Evolutionary conservation across 2,797 vertebrate genomes (phyloP), one percentile per base, ranked within the genome.

Genomic region (Anguilla marmorata): DNA sequence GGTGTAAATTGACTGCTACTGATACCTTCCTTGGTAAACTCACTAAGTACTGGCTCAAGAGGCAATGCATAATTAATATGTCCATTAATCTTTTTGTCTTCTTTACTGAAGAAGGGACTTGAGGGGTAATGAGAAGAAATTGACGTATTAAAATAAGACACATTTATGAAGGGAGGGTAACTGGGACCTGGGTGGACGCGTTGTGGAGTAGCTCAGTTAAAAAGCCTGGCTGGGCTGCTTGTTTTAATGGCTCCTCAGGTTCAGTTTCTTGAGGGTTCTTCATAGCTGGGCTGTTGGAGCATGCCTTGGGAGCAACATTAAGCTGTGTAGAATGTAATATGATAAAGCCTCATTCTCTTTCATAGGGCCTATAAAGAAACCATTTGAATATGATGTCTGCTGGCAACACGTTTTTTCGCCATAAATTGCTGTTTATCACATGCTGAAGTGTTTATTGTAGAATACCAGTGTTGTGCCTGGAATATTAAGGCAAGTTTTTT

Each of bases 291-390:
- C 83, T 86, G 33, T 63, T 87, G 54, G 72, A 85, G n/a, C 84
- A 76, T 85, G 69, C 83, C 89, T 60, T 84, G 60, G 83, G 84
- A 83, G 80, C 87, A 58, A 86, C 88, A 69, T 88, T 85, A 90
- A 89, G 87, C 86, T 48, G 83, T 86, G 69, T 45, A 72, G 69
- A 87, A 63, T 30, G 69, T 87, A 90, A 89, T 90, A 85, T 84
- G 87, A 86, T 89, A 87, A 90, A 79, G 83, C 72, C 5, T 89
- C 86, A 87, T 89, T 86, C 84, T 58, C 33, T 88, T 85, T 85
- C 83, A 90, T 87, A 80, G 86, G 63, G 50, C 85, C 69, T 48
- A 74, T 82, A 79, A 37, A 16, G 41, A 37, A 19, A 79, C 30
- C 74, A 21, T 45, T 79, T 79, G 19, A 48, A 82, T 50, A 50